phyloP scores from a whole-genome alignment of 1,140 invertebrate genomes.

The Panulirus ornatus region DNA sequence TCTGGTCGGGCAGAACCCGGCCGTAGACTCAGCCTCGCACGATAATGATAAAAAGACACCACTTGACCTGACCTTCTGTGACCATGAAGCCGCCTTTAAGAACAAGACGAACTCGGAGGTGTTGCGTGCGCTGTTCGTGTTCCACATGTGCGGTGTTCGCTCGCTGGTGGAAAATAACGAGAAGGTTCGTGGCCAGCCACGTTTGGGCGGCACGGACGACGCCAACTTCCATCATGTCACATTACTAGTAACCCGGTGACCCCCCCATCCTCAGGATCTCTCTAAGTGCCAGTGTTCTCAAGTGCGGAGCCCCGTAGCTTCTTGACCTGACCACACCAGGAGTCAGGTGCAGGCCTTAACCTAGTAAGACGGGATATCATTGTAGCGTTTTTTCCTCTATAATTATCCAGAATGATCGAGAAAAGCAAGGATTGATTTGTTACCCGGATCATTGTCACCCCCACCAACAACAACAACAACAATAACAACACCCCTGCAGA shows the following conservation, averaged over 20 bases:
- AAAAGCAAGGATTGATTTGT: slow-evolving; percentile 63
- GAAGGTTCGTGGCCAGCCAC: slow-evolving; percentile 84
- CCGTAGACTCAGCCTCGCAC: slow-evolving; percentile 40
- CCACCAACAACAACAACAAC: too few species aligned
- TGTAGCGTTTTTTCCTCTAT: not conserved
- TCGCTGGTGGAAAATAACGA: slow-evolving; percentile 96
- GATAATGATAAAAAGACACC: slow-evolving; percentile 81
- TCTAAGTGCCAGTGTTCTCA: slow-evolving; percentile 28
- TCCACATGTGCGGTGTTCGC: slow-evolving; percentile 93
- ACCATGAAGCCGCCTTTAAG: slow-evolving; percentile 80
- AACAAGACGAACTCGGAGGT: slow-evolving; percentile 97
- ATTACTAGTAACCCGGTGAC: slow-evolving; percentile 52
- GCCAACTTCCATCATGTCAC: slow-evolving; percentile 56
- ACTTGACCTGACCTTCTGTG: slow-evolving; percentile 89
- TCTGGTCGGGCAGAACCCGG: slow-evolving; percentile 56
- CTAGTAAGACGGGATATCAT: slow-evolving; percentile 61
- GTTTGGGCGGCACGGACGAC: not conserved
- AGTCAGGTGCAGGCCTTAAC: slow-evolving; percentile 54
- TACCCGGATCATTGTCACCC: too few species aligned
- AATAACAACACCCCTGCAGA: not conserved
- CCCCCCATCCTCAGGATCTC: too few species aligned
- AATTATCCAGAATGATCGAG: slow-evolving; percentile 29
- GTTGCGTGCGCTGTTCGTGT: slow-evolving; percentile 93
- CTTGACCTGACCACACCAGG: slow-evolving; percentile 48
- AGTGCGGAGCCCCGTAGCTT: slow-evolving; percentile 42